Base-by-base conservation (phyloP, 2,113 vertebrate species). In the Bos indicus region DNA sequence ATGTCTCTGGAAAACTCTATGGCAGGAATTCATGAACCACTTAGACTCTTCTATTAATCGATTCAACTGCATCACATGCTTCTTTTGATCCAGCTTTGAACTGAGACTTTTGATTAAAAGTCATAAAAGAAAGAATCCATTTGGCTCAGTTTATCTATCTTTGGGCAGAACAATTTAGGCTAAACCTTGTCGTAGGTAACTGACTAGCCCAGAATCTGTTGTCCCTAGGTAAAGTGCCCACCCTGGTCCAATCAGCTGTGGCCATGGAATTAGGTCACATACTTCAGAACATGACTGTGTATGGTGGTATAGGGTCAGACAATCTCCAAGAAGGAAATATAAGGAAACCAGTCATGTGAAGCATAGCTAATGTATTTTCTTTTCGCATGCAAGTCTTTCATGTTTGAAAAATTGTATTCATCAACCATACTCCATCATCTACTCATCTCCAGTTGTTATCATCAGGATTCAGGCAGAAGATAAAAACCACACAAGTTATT, bases 11-110 rank as follows among this genome's bases (percentile, higher is more conserved):
- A 95, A 89, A 91, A 67, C 16, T 93, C 30, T 30, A 40, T 40
- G 36, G 54, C 54, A 93, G 40, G 36, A 97, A 83, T 81, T 91
- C 83, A 88, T 60, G n/a, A 97, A 36, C 48, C 62, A 85, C 52
- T 88, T 85, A 90, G 83, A 56, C 56, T 83, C 14, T 95, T 19
- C 52, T 52, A 81, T 85, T 95, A 89, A 97, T 83, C 5, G 7
- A 93, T 84, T 94, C 36, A 78, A 46, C 33, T 71, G 13, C 2
- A 43, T 64, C 59, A 52, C 48, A 67, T 74, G 36, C 33, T 51
- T 88, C 16, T 85, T 95, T 52, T 36, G 56, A 46, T 80, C 46
- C 23, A 88, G 36, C 36, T 88, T 94, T 88, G 40, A 88, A 91
- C 19, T 91, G 36, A 40, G 43, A 85, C 6, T 48, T 26, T 54